Evolutionary conservation across 2,888 invertebrate species (phyloP), one percentile per base, ranked within the genome.

Genomic region (Hermaeophaga mercurialis): DNA sequence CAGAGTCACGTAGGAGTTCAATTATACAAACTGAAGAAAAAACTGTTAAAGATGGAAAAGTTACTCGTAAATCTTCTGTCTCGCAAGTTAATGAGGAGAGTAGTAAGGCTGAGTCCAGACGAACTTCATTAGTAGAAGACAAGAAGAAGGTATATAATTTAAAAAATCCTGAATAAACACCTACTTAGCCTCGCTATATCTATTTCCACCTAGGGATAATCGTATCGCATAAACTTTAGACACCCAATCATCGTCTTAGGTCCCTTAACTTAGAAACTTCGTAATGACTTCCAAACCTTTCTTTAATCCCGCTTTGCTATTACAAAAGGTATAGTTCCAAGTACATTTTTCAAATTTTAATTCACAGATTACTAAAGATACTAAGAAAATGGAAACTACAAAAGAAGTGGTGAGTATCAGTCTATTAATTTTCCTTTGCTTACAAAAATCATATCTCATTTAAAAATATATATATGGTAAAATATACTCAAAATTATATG

Each of bases 121-220:
- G 79, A 44, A 79, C 80, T 15, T 80, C 80, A 19, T 66, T 79
- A 26, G 66, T 74, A 24, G 80, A 79, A 45, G 79, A 79, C 28
- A 76, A 76, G 69, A 76, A 75, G 65, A 75, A 75, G 66, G 75
- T 74, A 68, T 58, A 24, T 18, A 11, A 22, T 15, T n/a, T n/a
- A n/a, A n/a, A n/a, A n/a, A n/a, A n/a, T n/a, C n/a, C n/a, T n/a
- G n/a, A n/a, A n/a, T n/a, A n/a, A n/a, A n/a, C n/a, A n/a, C n/a
- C n/a, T n/a, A n/a, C n/a, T n/a, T n/a, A n/a, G n/a, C n/a, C n/a
- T n/a, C n/a, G n/a, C n/a, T n/a, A n/a, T n/a, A n/a, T n/a, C n/a
- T n/a, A n/a, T n/a, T n/a, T n/a, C n/a, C n/a, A n/a, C n/a, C n/a
- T n/a, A n/a, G n/a, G n/a, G n/a, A n/a, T n/a, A n/a, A n/a, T n/a